A percentile compares a stretch with the other conserved stretches of the same genome.
These are phyloP conservation scores for Acanthornis magna DNA, from an alignment of 2,797 vertebrate species.

Conservation along the genomic window DNA sequence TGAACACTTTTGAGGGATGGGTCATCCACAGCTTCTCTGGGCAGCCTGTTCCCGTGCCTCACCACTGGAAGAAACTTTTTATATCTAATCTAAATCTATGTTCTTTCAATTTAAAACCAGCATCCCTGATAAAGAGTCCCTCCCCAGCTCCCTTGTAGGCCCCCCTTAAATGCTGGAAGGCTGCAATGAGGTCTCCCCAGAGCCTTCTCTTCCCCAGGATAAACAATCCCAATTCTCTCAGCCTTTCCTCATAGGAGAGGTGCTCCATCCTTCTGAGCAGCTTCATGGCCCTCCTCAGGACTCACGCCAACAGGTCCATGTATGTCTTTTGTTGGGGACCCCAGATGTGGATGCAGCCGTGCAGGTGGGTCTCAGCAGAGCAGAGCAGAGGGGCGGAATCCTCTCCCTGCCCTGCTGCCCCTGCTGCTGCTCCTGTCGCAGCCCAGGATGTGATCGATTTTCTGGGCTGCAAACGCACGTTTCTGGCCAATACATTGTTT, in stretches of 20 bases:
- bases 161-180: not conserved
- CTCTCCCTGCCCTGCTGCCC: not conserved
- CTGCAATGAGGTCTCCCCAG: not conserved
- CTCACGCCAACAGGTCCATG: not conserved
- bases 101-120: not conserved
- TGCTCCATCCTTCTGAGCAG: not conserved
- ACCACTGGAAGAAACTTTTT: not conserved
- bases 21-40: not conserved
- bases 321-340: not conserved
- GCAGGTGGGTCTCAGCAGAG: not conserved
- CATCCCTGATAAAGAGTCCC: not conserved
- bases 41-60: not conserved
- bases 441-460: not conserved
- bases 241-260: not conserved
- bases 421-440: not conserved
- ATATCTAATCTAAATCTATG: not conserved
- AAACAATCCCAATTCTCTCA: not conserved
- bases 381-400: not conserved
- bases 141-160: not conserved
- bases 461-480: fast-evolving
- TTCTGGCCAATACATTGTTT: not conserved
- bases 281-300: not conserved
- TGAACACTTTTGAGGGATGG: not conserved
- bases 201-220: not conserved
- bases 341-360: not conserved